phyloP scores from a whole-genome alignment of 2,797 vertebrate species.

The Aplochiton taeniatus region DNA sequence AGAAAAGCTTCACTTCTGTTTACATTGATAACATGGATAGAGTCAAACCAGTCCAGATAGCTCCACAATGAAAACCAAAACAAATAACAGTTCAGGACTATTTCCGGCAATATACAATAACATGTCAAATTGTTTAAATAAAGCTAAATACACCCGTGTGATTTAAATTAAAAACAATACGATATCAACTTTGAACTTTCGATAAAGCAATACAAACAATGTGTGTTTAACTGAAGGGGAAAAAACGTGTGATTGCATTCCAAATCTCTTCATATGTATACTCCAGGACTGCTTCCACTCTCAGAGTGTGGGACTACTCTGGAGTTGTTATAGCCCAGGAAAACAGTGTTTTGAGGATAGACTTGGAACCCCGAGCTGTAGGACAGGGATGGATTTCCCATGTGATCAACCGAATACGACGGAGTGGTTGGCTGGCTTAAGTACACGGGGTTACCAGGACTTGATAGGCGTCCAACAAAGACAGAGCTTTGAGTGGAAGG shows the following conservation, averaged over 20 bases:
- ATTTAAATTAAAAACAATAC: conserved; percentile 1
- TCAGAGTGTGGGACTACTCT: conserved; percentile 25
- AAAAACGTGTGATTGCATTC: too few relatives aligned
- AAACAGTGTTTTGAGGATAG: too few relatives aligned
- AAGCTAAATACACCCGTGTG: not conserved
- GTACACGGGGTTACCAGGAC: too few relatives aligned
- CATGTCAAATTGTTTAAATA: not conserved
- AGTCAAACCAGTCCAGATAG: too few relatives aligned
- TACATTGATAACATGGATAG: conserved; percentile 31
- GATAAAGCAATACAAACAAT: not conserved
- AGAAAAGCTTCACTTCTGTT: conserved; percentile 18
- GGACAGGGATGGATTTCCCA: too few relatives aligned
- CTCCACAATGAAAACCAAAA: too few relatives aligned
- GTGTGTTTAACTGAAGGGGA: too few relatives aligned
- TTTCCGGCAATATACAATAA: not conserved
- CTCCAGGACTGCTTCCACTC: conserved; percentile 39
- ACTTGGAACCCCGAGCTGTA: too few relatives aligned
- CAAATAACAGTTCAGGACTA: not conserved
- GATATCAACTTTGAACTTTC: not conserved
- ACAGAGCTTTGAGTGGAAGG: too few relatives aligned
- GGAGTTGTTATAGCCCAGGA: conserved; percentile 32
- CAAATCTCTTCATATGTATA: conserved; percentile 70
- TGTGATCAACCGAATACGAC: too few relatives aligned
- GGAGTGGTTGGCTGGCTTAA: too few relatives aligned
- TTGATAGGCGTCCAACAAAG: too few relatives aligned